phyloP scores from a whole-genome alignment of 2,888 invertebrate species.

The Ferrisia virgata region DNA sequence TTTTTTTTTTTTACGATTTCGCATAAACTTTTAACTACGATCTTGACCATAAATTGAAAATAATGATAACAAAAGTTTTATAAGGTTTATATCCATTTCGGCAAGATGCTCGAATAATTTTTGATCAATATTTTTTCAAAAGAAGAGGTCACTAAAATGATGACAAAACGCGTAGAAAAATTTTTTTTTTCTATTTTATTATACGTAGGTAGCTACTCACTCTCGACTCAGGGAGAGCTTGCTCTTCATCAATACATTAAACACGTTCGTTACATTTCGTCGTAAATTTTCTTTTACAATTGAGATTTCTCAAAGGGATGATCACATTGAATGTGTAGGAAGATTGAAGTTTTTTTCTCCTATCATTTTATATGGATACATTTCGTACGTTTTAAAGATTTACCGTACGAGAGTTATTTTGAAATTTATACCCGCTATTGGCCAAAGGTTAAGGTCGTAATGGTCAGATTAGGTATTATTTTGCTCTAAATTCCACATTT shows the following conservation, averaged over 20 bases:
- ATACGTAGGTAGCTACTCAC: too few relatives aligned
- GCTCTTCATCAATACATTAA: neutral
- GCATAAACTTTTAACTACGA: neutral
- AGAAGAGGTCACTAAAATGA: neutral
- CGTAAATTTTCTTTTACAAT: neutral
- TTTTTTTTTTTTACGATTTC: neutral
- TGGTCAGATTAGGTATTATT: neutral
- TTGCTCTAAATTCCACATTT: neutral
- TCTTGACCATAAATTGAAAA: constrained; percentile 10
- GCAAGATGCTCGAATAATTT: constrained; percentile 2
- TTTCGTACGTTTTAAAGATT: neutral
- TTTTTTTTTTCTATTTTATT: neutral
- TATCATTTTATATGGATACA: neutral
- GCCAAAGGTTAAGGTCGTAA: neutral
- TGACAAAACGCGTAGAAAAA: neutral
- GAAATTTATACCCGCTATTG: neutral
- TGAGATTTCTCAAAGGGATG: neutral
- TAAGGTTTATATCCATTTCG: neutral
- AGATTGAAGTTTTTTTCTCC: neutral
- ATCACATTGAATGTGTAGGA: neutral
- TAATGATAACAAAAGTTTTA: constrained; percentile 12
- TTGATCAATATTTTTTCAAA: neutral
- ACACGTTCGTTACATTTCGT: neutral
- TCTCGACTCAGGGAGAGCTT: neutral
- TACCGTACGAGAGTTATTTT: neutral